Evolutionary conservation across 2,888 invertebrate species (phyloP), one percentile per base, ranked within the genome.

Genomic region (Ganaspis brasiliensis): DNA sequence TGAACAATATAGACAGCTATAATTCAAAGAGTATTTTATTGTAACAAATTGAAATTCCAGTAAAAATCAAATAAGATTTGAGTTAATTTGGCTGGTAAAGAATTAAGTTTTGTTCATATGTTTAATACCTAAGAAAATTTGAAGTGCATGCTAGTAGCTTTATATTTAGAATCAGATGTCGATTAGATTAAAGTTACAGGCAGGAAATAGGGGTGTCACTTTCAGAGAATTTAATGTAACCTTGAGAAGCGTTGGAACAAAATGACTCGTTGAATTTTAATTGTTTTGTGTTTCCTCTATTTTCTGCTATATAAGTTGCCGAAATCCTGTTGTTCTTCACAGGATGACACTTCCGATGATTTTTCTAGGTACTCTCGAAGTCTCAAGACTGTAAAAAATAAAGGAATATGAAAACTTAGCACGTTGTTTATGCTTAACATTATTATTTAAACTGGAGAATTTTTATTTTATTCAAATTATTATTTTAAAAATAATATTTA

Each of bases 241-340:
- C 67, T 67, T 67, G 45, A 45, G 24, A 67, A 21, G 40, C n/a
- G 24, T n/a, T n/a, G 24, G 9, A 67, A 26, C 45, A 8, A 67
- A 63, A 67, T n/a, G 45, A 67, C 24, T 45, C 45, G 40, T 67
- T 67, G 67, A 67, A 67, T 67, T 67, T 67, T 67, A 45, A 67
- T 67, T 45, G 45, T 40, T 24, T 21, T 24, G 24, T 45, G 45
- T 24, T 67, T 67, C 67, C 45, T 40, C 21, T 45, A 67, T 9
- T 24, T 45, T 45, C 24, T 52, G 67, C 9, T 14, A n/a, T 67
- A 9, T 45, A 21, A 14, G 24, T 10, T n/a, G 52, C 19, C 24
- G 16, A 45, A 31, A 59, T 26, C 31, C 56, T 31, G 59, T 31
- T 31, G 59, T 59, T 26, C 9, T 31, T 31, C 31, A 4, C 6